Percentiles rank a stretch among this genome's conserved stretches.
Conservation (phyloP, 1,140 invertebrate genomes). For the Pinna nobilis region DNA sequence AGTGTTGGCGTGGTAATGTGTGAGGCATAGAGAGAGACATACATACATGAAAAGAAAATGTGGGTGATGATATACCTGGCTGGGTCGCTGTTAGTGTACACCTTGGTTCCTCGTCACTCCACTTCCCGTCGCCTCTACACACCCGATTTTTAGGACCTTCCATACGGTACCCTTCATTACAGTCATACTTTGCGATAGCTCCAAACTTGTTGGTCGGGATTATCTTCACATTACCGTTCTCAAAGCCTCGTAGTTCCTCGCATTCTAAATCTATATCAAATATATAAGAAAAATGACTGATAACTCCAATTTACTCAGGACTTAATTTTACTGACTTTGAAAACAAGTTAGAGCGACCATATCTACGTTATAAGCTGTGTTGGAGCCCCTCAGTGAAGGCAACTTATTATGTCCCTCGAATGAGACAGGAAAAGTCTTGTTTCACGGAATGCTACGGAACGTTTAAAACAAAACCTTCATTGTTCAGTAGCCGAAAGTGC, state of each 20-base stretch:
- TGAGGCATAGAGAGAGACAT: too few relatives aligned
- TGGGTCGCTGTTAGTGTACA: too few relatives aligned
- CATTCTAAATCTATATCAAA: slow-evolving; percentile 47
- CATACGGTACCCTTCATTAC: slow-evolving; percentile 74
- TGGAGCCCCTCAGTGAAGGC: too few relatives aligned
- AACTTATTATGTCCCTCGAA: too few relatives aligned
- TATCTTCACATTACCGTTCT: slow-evolving; percentile 45
- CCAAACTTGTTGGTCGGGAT: slow-evolving; percentile 70
- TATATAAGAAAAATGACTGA: neutral
- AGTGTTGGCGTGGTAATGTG: too few relatives aligned
- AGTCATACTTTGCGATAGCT: slow-evolving; percentile 73
- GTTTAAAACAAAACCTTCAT: too few relatives aligned
- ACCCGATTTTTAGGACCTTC: slow-evolving; percentile 67
- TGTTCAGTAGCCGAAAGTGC: too few relatives aligned
- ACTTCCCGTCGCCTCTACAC: slow-evolving; percentile 75
- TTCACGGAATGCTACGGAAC: too few relatives aligned
- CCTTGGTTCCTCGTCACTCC: slow-evolving; percentile 72
- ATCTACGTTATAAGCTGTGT: too few relatives aligned
- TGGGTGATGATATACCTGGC: too few relatives aligned
- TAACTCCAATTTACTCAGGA: neutral
- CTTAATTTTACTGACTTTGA: neutral
- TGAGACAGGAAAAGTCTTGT: too few relatives aligned
- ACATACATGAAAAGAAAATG: too few relatives aligned
- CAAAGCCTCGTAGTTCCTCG: slow-evolving; percentile 14
- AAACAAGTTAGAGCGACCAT: neutral